Evolutionary conservation across 1,140 invertebrate genomes (phyloP), one percentile per base, ranked within the genome.

Genomic region (Drosophila willistoni): DNA sequence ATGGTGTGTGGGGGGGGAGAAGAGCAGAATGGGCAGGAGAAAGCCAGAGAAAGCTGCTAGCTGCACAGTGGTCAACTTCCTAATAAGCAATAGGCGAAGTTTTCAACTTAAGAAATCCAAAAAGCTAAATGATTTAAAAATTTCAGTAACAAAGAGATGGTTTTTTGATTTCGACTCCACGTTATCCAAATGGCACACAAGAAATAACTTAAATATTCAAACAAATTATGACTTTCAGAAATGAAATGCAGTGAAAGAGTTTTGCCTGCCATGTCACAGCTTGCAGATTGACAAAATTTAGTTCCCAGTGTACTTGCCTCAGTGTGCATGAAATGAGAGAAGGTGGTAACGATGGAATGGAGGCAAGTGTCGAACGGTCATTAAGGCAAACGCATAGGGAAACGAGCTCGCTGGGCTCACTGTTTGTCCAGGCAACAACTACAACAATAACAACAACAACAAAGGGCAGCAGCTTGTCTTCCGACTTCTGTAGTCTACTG

Each of bases 321-420:
- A 59, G 29, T 59, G 56, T 59, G 5, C 14, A 12, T 2, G 7
- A 36, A 59, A 36, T 3, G 7, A 10, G 56, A n/a, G 2, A 7
- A 14, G 36, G 36, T 13, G 57, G n/a, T 47, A 14, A 19, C 13
- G 14, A 47, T 47, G 42, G 57, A 67, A 63, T 65, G 68, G 14
- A 29, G 36, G 42, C 13, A 42, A 57, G 54, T 51, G 82, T 68
- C 68, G 63, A 77, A 82, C 57, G 79, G 79, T 83, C 83, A 87
- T 87, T 87, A 87, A 69, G 84, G 68, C 82, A 65, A 64, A 68
- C 47, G 71, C 77, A 77, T 57, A 64, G 62, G 61, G 62, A 63
- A 68, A 61, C 61, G 51, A 63, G 68, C 22, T 22, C 44, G 64
- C 60, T 56, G 63, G 33, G 51, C 56, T 63, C 62, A 51, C 36